Base-by-base conservation (phyloP, 2,888 invertebrate genomes). In the Dyspetes luteomarginatus region DNA sequence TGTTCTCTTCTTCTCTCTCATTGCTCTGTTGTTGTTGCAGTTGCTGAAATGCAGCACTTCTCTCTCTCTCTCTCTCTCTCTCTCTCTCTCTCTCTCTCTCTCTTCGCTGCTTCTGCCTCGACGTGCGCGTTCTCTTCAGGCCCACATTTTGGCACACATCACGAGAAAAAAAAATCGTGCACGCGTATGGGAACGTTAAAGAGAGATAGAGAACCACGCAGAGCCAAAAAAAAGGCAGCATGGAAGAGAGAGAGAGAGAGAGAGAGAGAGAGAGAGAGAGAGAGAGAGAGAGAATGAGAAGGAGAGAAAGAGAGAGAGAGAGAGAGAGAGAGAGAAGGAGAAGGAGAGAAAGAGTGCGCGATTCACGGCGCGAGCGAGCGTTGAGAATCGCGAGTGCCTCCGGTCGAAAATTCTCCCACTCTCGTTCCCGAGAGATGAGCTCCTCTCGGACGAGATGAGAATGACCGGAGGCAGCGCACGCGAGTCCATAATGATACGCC, bases 401-500 rank as follows among this genome's bases (percentile, higher is more conserved):
- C 71, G 68, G 75, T 71, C 68, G 50, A 80, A 82, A 78, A 82
- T 52, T 26, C 36, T 41, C 26, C 76, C 60, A 56, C 77, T 71
- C 64, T 22, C 30, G 36, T 60, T 64, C 56, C 65, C 48, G 79
- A 60, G 78, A 73, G 52, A 64, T 52, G 81, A 30, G 64, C 60
- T 58, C 60, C 50, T 64, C 64, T 77, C 50, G 78, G 58, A 76
- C 62, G 82, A 78, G 89, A 89, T 88, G 88, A 89, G 88, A 89
- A 88, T 88, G 88, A 89, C 89, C 88, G 87, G 89, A 83, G 89
- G 89, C 89, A 87, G 89, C 88, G 89, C 89, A 89, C 89, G 89
- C 89, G 89, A 89, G 88, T 88, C 82, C 88, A 86, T 89, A 89
- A 89, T 89, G 88, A 89, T 89, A 88, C 86, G 87, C 86, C 86